phyloP scores from a whole-genome alignment of 2,888 invertebrate genomes.

The Zygothrica quintamaculata region DNA sequence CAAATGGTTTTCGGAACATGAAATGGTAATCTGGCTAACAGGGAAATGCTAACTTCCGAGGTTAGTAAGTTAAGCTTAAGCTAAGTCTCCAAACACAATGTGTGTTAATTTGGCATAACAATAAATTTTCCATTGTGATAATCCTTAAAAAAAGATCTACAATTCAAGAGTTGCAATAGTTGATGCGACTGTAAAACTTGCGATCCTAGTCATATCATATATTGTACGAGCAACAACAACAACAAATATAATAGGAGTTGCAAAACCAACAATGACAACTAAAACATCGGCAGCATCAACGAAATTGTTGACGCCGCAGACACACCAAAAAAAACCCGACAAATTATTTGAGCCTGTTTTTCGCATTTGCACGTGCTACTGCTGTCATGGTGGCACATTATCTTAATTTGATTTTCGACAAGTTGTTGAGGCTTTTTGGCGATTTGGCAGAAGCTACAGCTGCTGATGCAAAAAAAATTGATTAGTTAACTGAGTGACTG shows the following conservation, averaged over 20 bases:
- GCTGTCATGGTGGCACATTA: conserved; percentile 72
- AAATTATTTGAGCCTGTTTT: conserved; percentile 74
- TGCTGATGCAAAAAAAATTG: conserved; percentile 67
- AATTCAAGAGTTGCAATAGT: conserved; percentile 42
- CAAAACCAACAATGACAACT: conserved; percentile 14
- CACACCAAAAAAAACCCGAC: conserved; percentile 75
- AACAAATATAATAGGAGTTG: neutral
- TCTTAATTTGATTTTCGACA: conserved; percentile 79
- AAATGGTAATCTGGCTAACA: no score
- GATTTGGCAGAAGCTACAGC: conserved; percentile 62
- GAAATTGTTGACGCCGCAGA: conserved; percentile 63
- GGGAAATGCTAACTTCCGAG: no score
- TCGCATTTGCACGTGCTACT: conserved; percentile 22
- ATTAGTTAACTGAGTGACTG: conserved; percentile 71
- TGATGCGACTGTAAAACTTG: conserved; percentile 77
- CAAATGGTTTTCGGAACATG: no score
- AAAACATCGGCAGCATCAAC: conserved; percentile 11
- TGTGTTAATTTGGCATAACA: conserved; percentile 69
- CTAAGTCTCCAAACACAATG: conserved; percentile 10
- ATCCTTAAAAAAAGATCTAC: conserved; percentile 49
- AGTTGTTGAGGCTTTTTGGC: conserved; percentile 79
- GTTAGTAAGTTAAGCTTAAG: no score
- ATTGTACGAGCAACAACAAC: conserved; percentile 53
- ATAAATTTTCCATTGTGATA: conserved; percentile 70
- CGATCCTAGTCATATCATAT: conserved; percentile 78